A percentile compares a stretch with the other conserved stretches of the same genome.
Conservation (phyloP, 2,113 vertebrate species). For the Dryoscopus gambensis region DNA sequence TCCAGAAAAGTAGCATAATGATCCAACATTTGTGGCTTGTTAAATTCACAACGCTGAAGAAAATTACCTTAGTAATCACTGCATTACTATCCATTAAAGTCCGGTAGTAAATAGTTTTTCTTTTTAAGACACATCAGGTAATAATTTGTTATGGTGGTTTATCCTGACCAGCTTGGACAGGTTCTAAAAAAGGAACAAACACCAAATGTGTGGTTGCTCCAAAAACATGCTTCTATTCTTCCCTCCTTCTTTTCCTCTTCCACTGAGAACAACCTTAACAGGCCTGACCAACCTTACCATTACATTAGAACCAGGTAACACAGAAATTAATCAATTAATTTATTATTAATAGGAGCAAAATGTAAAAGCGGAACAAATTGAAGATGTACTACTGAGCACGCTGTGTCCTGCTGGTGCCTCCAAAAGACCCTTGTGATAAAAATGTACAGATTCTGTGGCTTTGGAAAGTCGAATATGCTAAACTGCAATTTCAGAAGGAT, state of each 20-base stretch:
- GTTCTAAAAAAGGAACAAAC: background rate
- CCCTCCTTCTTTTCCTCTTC: background rate
- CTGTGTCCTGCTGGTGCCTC: background rate
- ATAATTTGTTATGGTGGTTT: background rate
- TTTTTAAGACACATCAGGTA: background rate
- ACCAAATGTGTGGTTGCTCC: background rate
- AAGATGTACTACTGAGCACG: background rate
- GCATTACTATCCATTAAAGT: background rate
- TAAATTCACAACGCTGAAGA: background rate
- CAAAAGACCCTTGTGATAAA: background rate
- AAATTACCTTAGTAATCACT: background rate
- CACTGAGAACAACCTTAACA: background rate
- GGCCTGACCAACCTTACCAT: background rate
- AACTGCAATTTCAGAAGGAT: background rate
- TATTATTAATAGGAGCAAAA: slow-evolving; percentile 54
- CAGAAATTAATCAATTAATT: slow-evolving; percentile 56
- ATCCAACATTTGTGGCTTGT: background rate
- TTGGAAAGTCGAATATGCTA: background rate
- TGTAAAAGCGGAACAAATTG: background rate
- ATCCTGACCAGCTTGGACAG: background rate
- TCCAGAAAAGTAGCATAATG: background rate
- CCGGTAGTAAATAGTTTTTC: background rate
- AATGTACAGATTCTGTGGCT: background rate
- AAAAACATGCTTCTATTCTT: background rate
- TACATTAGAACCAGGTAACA: slow-evolving; percentile 19